These are phyloP conservation scores for Drosophila mercatorum DNA, from an alignment of 2,888 invertebrate genomes.

Conservation along the genomic window DNA sequence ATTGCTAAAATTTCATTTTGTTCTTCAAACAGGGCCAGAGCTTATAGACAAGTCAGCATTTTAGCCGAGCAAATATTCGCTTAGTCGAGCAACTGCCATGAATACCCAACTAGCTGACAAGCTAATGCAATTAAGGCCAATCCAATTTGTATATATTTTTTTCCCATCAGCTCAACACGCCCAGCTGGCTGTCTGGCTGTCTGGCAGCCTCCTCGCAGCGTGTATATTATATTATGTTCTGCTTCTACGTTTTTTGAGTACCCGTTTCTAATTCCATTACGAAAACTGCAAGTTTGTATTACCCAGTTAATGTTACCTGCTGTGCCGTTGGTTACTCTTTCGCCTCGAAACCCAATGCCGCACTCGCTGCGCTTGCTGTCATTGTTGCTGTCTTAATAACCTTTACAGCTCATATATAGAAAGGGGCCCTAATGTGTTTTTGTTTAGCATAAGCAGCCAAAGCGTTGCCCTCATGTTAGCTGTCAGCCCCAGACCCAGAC, in stretches of 20 bases:
- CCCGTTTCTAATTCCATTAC: constrained; percentile 59
- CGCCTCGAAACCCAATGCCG: background rate
- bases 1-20: too few relatives aligned
- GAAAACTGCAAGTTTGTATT: constrained; percentile 45
- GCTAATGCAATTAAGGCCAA: constrained; percentile 64
- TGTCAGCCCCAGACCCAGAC: background rate
- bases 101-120: constrained; percentile 45
- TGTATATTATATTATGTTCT: constrained; percentile 3
- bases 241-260: constrained; percentile 30
- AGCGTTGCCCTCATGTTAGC: constrained; percentile 17
- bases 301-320: constrained; percentile 39
- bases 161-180: constrained; percentile 41
- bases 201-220: background rate
- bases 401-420: constrained; percentile 44
- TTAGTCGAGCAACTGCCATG: constrained; percentile 30
- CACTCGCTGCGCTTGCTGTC: constrained; percentile 13
- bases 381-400: constrained; percentile 63
- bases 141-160: constrained; percentile 63
- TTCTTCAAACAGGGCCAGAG: background rate
- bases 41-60: constrained; percentile 1
- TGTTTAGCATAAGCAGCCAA: constrained; percentile 67
- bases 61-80: constrained; percentile 13
- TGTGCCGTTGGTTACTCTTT: constrained; percentile 10
- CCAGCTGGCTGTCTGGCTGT: constrained; percentile 31
- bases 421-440: constrained; percentile 57